These are phyloP conservation scores for Reticulitermes speratus DNA, from an alignment of 1,140 invertebrate species.

Conservation along the genomic window DNA sequence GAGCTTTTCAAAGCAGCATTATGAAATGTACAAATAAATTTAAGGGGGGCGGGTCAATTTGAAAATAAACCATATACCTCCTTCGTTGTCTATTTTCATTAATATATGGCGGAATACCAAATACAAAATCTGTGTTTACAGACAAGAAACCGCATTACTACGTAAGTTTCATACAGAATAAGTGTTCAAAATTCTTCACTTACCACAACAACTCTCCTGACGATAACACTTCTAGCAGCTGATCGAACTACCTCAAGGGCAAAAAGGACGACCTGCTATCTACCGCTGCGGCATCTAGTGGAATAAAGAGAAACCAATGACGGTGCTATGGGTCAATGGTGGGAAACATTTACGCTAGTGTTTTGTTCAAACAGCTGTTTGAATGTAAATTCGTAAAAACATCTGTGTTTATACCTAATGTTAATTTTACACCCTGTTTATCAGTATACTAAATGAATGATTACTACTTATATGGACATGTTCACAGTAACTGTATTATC, in stretches of 20 bases:
- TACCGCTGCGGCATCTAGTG: neutral
- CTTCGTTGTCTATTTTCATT: neutral
- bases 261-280: slow-evolving; percentile 19
- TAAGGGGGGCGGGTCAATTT: neutral
- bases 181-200: slow-evolving; percentile 21
- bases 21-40: neutral
- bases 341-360: too few species aligned
- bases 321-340: too few species aligned
- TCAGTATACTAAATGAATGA: neutral
- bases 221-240: slow-evolving; percentile 1
- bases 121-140: neutral
- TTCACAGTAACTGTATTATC: too few species aligned
- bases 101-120: neutral
- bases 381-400: neutral
- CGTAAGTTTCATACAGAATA: neutral
- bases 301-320: neutral
- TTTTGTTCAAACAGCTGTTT: neutral
- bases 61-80: neutral
- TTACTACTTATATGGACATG: too few species aligned
- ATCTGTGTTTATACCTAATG: neutral
- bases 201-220: slow-evolving; percentile 10
- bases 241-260: slow-evolving; percentile 20
- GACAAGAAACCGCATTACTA: neutral
- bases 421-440: neutral
- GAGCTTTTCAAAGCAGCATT: too few species aligned